Base-by-base conservation (phyloP, 2,113 vertebrate species). In the Nestor notabilis region DNA sequence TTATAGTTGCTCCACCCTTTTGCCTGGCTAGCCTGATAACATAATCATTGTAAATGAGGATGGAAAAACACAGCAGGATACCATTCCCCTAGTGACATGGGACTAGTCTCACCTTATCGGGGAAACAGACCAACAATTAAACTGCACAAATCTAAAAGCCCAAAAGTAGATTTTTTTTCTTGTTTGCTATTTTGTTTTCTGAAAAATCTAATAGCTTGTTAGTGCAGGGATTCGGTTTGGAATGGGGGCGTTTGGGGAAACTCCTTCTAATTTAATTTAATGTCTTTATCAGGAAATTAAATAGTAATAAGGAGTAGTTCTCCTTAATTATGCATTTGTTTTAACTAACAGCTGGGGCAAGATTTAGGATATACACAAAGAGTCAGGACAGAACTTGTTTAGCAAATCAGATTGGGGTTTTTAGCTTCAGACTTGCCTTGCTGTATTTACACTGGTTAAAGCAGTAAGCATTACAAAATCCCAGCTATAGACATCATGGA, bases 1-100 rank as follows among this genome's bases (percentile, higher is more conserved):
- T 99, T 99, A 99, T 99, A 99, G 99, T 99, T 99, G 99, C 99
- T 99, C 99, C 99, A 99, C 99, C 99, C 99, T 99, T 99, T 99
- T 99, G 99, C 99, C 99, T 99, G 99, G 99, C 99, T 99, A 98
- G 98, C 98, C 99, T 99, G 99, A 99, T 99, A 99, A 99, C 99
- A 99, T 99, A 99, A 99, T 99, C 99, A 99, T 99, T 99, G 99
- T 99, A 99, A 99, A 99, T 99, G 99, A 99, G 98, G 99, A 98
- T 98, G 98, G 98, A 98, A 94, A 98, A 98, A 96, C 97, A 96
- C 98, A 98, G 98, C 97, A 97, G 97, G 98, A 97, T 95, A 95
- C 93, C 93, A 97, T 97, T 97, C 97, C 98, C 97, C 95, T 17
- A 81, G 97, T 98, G 97, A 96, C 98, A 97, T 81, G 70, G 95